Percentiles rank a stretch among this genome's conserved stretches.
phyloP scores from a whole-genome alignment of 1,140 invertebrate species.

The Drosophila burlai region DNA sequence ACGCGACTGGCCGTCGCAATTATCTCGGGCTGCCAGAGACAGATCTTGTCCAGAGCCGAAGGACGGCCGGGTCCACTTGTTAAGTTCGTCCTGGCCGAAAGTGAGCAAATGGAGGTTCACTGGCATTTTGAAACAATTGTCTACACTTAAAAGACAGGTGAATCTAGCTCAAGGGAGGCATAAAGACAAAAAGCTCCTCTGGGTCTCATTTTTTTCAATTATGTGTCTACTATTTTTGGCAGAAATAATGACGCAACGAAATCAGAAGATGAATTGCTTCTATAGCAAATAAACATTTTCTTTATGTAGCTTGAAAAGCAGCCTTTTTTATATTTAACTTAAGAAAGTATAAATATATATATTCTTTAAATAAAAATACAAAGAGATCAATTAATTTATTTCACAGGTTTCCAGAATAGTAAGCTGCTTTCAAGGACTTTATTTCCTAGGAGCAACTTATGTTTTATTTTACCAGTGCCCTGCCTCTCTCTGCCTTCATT shows the following conservation, averaged over 20 bases:
- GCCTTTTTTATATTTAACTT: no score
- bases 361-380: background rate
- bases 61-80: constrained; percentile 7
- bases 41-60: constrained; percentile 26
- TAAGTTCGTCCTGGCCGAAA: background rate
- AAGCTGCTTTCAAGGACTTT: background rate
- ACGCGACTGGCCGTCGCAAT: constrained; percentile 47
- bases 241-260: background rate
- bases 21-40: constrained; percentile 70
- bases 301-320: background rate
- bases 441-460: background rate
- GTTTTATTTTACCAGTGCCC: no score
- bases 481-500: constrained; percentile 1
- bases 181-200: constrained; percentile 37
- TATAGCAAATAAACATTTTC: constrained; percentile 8
- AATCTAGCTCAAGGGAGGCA: constrained; percentile 60
- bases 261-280: background rate
- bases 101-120: constrained; percentile 43
- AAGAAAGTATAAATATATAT: no score
- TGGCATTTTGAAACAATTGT: constrained; percentile 64
- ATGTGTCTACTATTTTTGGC: constrained; percentile 21
- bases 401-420: background rate
- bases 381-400: background rate
- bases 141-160: constrained; percentile 39
- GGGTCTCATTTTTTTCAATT: constrained; percentile 46